phyloP scores from a whole-genome alignment of 2,797 vertebrate genomes.

The Decapterus maruadsi region DNA sequence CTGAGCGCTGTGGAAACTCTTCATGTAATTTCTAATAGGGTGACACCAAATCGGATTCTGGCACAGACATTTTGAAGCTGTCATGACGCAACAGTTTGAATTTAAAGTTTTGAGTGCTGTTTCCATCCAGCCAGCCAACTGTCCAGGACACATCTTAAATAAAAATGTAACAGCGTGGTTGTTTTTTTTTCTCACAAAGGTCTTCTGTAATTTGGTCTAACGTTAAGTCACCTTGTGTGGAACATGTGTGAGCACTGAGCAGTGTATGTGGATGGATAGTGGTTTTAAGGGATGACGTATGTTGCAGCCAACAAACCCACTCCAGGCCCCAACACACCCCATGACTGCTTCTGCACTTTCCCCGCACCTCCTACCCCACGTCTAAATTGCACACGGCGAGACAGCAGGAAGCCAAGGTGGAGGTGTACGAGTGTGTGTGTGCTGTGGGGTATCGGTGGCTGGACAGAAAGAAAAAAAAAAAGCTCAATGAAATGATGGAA shows the following conservation, averaged over 20 bases:
- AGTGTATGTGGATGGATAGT: slow-evolving; percentile 11
- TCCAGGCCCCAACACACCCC: slow-evolving; percentile 18
- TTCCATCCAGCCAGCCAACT: neutral
- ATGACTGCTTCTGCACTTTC: slow-evolving; percentile 27
- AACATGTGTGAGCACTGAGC: slow-evolving; percentile 26
- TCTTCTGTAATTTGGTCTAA: slow-evolving; percentile 1
- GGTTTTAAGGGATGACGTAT: slow-evolving; percentile 55
- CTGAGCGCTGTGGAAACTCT: neutral
- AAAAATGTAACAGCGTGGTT: neutral
- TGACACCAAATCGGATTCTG: slow-evolving; percentile 1
- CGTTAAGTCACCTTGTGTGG: slow-evolving; percentile 13
- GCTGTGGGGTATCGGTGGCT: slow-evolving; percentile 17
- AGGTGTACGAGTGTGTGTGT: slow-evolving; percentile 40
- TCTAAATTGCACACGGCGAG: slow-evolving; percentile 72
- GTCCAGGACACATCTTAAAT: slow-evolving; percentile 6
- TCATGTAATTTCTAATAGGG: neutral
- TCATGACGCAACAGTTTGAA: neutral
- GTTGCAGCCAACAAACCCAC: slow-evolving; percentile 25
- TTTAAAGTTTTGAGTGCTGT: neutral
- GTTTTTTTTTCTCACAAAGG: neutral
- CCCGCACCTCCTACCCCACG: slow-evolving; percentile 30
- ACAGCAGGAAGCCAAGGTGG: slow-evolving; percentile 78
- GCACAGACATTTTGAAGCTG: neutral
- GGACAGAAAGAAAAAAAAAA: slow-evolving; percentile 24
- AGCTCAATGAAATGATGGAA: slow-evolving; percentile 72